Conservation (phyloP, 2,888 invertebrate genomes). For the Iselma pallidipennis region DNA sequence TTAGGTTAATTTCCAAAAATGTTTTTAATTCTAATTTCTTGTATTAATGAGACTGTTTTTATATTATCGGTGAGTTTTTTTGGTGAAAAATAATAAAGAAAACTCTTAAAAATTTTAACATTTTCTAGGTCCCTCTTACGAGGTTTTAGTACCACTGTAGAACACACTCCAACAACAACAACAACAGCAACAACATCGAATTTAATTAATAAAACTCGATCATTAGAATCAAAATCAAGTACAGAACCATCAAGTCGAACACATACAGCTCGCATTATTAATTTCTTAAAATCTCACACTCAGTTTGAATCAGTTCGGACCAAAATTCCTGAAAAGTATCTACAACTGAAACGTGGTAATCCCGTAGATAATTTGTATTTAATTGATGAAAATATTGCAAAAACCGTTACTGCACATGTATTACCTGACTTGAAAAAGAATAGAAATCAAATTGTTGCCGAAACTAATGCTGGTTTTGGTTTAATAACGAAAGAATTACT, state of each 20-base stretch:
- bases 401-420: constrained; percentile 34
- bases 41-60: not conserved
- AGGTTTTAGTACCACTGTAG: not conserved
- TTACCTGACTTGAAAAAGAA: constrained; percentile 31
- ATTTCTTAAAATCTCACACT: constrained; percentile 6
- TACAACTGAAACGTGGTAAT: constrained; percentile 20
- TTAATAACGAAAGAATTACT: constrained; percentile 65
- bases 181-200: not conserved
- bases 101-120: too few species aligned
- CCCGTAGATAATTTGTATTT: constrained; percentile 39
- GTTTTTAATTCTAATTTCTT: not conserved
- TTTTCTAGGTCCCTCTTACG: not conserved
- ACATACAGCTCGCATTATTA: not conserved
- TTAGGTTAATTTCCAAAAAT: not conserved
- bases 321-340: constrained; percentile 30
- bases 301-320: constrained; percentile 20
- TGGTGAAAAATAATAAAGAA: too few species aligned
- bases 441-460: constrained; percentile 57
- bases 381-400: constrained; percentile 38
- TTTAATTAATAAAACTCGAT: not conserved
- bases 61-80: not conserved
- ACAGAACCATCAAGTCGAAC: not conserved
- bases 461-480: constrained; percentile 73
- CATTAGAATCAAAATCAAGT: not conserved
- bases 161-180: not conserved